Evolutionary conservation across 2,113 vertebrate species (phyloP), one percentile per base, ranked within the genome.

Genomic region (Propithecus coquereli): DNA sequence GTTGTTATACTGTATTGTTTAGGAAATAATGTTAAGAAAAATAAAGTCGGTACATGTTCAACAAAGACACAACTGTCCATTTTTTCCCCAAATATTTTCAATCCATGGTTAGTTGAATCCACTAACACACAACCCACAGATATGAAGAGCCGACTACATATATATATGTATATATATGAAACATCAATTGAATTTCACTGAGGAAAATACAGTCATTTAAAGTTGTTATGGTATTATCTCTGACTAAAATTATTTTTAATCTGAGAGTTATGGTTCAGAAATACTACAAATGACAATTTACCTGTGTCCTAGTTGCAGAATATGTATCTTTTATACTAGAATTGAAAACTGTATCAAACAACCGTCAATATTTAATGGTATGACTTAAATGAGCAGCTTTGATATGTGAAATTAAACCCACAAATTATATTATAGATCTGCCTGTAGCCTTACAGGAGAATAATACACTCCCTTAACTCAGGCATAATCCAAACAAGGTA

Each of bases 181-280:
- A 3, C 68, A 83, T 45, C 52, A 66, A 77, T 0, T 76, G 6
- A 76, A 87, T 70, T 91, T 54, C n/a, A 88, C 5, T 71, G 22
- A 83, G 16, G 52, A 86, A 93, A 90, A 80, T 54, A 79, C 47
- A 91, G 68, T 40, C 34, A 61, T 45, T 93, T 77, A 57, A 95
- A 92, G 37, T 45, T 71, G 54, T 57, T n/a, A 7, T 3, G 9
- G 45, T 27, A 79, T 63, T 63, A 13, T 17, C n/a, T 83, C 23
- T 84, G 45, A 87, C 37, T 73, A 76, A 95, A 92, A 87, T 83
- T 52, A 95, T 32, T 61, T 57, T 81, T 91, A 73, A 87, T 45
- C 68, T 87, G 30, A 91, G 70, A 91, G 91, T n/a, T 92, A 66
- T 18, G 92, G 18, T 86, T 85, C 45, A 85, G 71, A 84, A 85